Percentiles rank a stretch among this genome's conserved stretches.
phyloP scores from a whole-genome alignment of 2,797 vertebrate genomes.

The Moxostoma hubbsi region DNA sequence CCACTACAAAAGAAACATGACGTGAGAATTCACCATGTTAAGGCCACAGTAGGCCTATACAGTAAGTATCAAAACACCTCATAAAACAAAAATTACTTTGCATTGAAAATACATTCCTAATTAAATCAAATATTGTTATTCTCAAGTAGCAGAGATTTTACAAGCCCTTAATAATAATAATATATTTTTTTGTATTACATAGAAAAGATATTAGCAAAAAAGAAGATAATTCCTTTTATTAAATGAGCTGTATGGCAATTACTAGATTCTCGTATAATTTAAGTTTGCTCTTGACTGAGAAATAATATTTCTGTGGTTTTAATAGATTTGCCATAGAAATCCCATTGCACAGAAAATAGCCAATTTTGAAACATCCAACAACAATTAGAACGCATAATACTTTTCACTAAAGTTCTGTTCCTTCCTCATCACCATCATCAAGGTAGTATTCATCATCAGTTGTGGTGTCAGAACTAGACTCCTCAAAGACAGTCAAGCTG shows the following conservation, averaged over 20 bases:
- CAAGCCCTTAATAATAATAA: not conserved
- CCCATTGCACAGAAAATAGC: not conserved
- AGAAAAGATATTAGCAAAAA: not conserved
- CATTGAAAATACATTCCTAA: conserved; percentile 31
- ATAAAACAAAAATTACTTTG: not conserved
- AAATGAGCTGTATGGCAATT: not conserved
- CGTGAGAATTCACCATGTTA: conserved; percentile 1
- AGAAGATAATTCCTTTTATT: too few species aligned
- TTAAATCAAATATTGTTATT: conserved; percentile 19
- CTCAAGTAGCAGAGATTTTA: not conserved
- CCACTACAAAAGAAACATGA: conserved; percentile 2
- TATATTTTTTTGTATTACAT: not conserved
- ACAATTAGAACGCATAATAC: not conserved
- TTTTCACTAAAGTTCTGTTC: conserved; percentile 85
- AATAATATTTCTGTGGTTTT: not conserved
- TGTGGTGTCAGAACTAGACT: conserved; percentile 82
- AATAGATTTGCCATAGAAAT: not conserved
- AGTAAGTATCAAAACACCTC: not conserved
- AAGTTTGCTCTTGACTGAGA: not conserved
- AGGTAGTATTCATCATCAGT: conserved; percentile 96
- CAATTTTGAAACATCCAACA: not conserved
- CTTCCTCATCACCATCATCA: conserved; percentile 81
- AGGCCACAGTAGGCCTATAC: not conserved
- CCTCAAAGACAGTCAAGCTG: conserved; percentile 77
- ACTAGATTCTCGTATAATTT: not conserved